A percentile compares a stretch with the other conserved stretches of the same genome.
Conservation (phyloP, 2,888 invertebrate genomes). For the Copidosoma aretas region DNA sequence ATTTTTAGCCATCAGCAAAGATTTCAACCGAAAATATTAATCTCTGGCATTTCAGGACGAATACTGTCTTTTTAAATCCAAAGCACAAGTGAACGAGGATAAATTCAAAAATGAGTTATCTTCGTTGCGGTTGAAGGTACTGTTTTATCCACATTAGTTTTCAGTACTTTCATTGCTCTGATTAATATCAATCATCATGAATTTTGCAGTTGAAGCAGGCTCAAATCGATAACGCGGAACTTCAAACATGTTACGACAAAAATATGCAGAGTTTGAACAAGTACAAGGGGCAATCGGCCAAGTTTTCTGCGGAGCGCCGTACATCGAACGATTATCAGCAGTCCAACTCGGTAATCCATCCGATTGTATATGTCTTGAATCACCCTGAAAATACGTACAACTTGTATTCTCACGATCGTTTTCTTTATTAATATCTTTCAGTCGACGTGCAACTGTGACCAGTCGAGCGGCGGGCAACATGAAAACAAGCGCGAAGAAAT, state of each 20-base stretch:
- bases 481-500: constrained; percentile 45
- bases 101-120: constrained; percentile 49
- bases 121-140: constrained; percentile 47
- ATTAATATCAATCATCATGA: neutral
- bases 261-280: constrained; percentile 48
- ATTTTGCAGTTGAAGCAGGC: constrained; percentile 46
- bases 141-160: neutral
- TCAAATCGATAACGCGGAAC: constrained; percentile 21
- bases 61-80: constrained; percentile 45
- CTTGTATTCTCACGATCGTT: too few species aligned
- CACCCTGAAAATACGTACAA: too few species aligned
- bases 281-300: constrained; percentile 37
- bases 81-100: constrained; percentile 44
- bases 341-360: neutral
- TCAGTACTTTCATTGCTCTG: constrained; percentile 4
- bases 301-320: neutral
- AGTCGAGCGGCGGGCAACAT: constrained; percentile 28
- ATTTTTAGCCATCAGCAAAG: too few species aligned
- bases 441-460: constrained; percentile 6
- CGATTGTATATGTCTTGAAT: neutral
- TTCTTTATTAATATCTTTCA: too few species aligned
- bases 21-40: neutral
- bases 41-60: constrained; percentile 4
- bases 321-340: neutral
- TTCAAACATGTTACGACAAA: constrained; percentile 47